These are phyloP conservation scores for Psammodynastes pulverulentus DNA, from an alignment of 2,113 vertebrate genomes.

Conservation along the genomic window DNA sequence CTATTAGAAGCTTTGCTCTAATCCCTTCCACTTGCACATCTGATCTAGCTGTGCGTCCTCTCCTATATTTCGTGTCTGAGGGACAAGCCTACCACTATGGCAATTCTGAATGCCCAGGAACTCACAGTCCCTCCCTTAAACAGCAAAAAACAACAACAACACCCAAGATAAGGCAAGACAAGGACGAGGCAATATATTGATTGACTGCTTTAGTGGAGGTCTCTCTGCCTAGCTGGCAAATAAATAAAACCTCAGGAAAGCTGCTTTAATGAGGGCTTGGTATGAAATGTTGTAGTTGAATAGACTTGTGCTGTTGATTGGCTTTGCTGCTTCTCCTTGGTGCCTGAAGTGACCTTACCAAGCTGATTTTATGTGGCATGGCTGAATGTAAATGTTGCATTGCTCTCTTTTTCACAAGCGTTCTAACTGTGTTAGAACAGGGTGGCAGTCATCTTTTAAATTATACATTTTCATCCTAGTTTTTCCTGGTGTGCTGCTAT, in stretches of 20 bases:
- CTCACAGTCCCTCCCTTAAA: background rate
- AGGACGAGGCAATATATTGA: background rate
- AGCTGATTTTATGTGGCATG: conserved; percentile 30
- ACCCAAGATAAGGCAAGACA: background rate
- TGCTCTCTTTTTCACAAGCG: conserved; percentile 25
- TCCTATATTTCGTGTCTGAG: background rate
- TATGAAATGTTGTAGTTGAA: background rate
- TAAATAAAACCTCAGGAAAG: conserved; percentile 12
- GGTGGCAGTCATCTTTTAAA: conserved; percentile 55
- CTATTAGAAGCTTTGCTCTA: rapidly evolving
- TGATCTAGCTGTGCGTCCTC: background rate
- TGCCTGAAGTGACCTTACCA: conserved; percentile 66
- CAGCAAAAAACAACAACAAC: background rate
- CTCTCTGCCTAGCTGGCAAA: background rate
- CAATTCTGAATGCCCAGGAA: background rate
- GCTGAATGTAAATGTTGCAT: conserved; percentile 53
- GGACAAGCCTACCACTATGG: background rate
- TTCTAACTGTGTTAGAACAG: conserved; percentile 46
- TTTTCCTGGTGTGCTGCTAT: conserved; percentile 40
- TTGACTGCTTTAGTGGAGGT: background rate
- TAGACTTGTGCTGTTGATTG: background rate
- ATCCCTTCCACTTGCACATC: background rate
- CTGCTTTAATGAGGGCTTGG: background rate
- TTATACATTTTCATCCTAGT: conserved; percentile 25
- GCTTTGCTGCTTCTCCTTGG: background rate